Evolutionary conservation across 1,140 invertebrate species (phyloP).

Genomic region (Bombus affinis): DNA sequence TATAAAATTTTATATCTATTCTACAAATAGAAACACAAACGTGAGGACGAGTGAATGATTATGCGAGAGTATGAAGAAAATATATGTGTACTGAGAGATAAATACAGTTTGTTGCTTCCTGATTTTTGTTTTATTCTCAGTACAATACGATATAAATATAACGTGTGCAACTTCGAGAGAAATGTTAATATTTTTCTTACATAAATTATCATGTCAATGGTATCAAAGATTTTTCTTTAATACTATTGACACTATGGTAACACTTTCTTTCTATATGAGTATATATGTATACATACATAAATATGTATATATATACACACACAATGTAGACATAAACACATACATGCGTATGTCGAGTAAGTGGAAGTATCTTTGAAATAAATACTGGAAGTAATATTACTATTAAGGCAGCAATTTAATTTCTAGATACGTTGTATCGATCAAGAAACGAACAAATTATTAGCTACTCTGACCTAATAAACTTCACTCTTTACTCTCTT

Average conservation of each 20-base stretch:
- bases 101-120: constrained; percentile 61
- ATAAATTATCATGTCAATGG: constrained; percentile 35
- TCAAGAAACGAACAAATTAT: constrained; percentile 56
- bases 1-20: constrained; percentile 71
- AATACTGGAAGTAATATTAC: constrained; percentile 60
- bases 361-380: constrained; percentile 35
- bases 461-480: constrained; percentile 45
- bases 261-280: constrained; percentile 48
- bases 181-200: constrained; percentile 66
- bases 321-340: constrained; percentile 19
- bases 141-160: constrained; percentile 51
- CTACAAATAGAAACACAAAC: constrained; percentile 53
- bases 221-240: constrained; percentile 52
- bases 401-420: constrained; percentile 63
- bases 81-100: constrained; percentile 53
- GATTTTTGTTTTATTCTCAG: constrained; percentile 65
- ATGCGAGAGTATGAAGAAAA: constrained; percentile 38
- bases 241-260: constrained; percentile 47
- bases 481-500: constrained; percentile 61
- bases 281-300: constrained; percentile 43
- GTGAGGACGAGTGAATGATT: constrained; percentile 38
- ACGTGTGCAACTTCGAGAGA: constrained; percentile 49
- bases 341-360: constrained; percentile 27
- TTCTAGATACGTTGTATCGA: constrained; percentile 55
- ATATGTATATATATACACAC: constrained; percentile 40